Evolutionary conservation across 2,888 invertebrate species (phyloP).

Genomic region (Drosophila phalerata): DNA sequence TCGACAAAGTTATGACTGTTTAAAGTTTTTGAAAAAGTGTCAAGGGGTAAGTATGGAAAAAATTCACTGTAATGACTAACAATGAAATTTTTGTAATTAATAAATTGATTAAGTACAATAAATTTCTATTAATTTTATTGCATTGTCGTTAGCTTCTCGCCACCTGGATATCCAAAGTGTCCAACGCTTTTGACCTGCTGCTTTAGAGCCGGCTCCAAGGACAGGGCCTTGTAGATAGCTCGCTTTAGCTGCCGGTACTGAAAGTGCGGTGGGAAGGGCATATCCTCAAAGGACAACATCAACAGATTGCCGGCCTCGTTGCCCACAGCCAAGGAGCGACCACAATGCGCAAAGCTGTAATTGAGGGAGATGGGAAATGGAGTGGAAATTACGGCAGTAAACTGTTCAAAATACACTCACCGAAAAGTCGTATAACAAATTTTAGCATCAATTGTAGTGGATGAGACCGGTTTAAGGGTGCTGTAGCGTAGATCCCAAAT

Average conservation of each 20-base stretch:
- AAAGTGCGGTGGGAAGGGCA: conserved; percentile 91
- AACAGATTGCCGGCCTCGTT: conserved; percentile 89
- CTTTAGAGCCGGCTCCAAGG: conserved; percentile 88
- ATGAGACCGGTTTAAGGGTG: conserved; percentile 88
- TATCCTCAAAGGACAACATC: conserved; percentile 90
- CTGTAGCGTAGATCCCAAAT: conserved; percentile 93
- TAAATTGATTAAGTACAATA: too few species aligned
- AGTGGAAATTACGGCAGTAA: not conserved
- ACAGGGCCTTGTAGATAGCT: conserved; percentile 88
- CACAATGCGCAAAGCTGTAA: conserved; percentile 88
- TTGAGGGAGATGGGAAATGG: not conserved
- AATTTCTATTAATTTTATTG: conserved; percentile 13
- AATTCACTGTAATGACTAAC: too few species aligned
- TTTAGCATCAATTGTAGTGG: conserved; percentile 69
- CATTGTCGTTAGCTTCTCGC: conserved; percentile 23
- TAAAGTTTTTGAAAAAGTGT: too few species aligned
- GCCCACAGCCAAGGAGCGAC: conserved; percentile 89
- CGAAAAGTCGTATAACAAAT: conserved; percentile 74
- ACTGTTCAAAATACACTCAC: conserved; percentile 47
- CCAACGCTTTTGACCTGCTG: conserved; percentile 88
- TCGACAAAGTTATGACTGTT: too few species aligned
- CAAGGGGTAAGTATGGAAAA: too few species aligned
- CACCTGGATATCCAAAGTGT: conserved; percentile 78
- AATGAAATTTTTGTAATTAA: too few species aligned
- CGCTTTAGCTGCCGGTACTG: conserved; percentile 89